Base-by-base conservation (phyloP, 2,113 vertebrate species). In the Poeciliopsis prolifica region DNA sequence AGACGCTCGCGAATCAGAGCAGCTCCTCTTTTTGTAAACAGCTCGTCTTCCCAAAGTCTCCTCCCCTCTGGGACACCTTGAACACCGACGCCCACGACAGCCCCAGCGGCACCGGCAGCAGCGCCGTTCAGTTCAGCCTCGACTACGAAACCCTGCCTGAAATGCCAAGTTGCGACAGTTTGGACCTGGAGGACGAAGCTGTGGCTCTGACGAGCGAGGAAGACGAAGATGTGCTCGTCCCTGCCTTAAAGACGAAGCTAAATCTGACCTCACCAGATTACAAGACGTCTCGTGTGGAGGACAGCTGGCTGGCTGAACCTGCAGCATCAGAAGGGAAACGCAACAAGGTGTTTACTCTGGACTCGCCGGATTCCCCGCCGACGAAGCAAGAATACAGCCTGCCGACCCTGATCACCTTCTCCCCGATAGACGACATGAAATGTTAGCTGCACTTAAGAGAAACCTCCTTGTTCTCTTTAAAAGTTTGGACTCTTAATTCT, bases 71-170 rank as follows among this genome's bases (percentile, higher is more conserved):
- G 91, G 90, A 92, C 82, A 90, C 86, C 7, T 83, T 88, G 37
- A 61, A 61, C 29, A 37, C 65, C 0, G 81, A 88, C 15, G 35
- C 61, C 0, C 13, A 72, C 0, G 35, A 81, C 73, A 82, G 77
- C 79, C 86, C 68, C 1, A 87, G 78, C 0, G 83, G 71, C 66
- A 88, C 79, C 1, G 86, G 86, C 33, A 84, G 83, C 61, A 88
- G 93, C 2, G 84, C 78, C 0, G 29, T 89, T 58, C 86, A 83
- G 31, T 93, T 94, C 80, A 92, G 82, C 67, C 89, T 95, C 0
- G 83, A 88, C 15, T 74, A 91, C 0, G 94, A 95, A 82, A 94
- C 90, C 0, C 87, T 94, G 5, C 94, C 94, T 0, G 92, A 93
- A 42, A 66, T 91, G 68, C 68, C 82, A 1, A 90, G 89, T 65